Evolutionary conservation across 2,888 invertebrate genomes (phyloP).

Genomic region (Caenorhabditis imperialis): DNA sequence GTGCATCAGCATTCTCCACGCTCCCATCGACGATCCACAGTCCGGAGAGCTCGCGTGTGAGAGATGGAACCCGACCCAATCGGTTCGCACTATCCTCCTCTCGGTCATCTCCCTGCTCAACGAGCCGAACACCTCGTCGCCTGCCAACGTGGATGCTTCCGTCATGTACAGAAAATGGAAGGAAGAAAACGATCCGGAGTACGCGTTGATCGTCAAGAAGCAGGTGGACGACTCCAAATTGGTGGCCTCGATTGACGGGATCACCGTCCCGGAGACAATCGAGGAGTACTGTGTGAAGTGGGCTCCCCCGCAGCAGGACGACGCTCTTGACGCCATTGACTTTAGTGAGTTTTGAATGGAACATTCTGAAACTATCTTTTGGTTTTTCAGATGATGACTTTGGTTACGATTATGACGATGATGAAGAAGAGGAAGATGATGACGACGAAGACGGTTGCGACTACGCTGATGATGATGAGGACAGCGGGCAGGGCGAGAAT

Average conservation of each 20-base stretch:
- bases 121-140: constrained; percentile 99
- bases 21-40: constrained; percentile 98
- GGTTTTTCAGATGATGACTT: constrained; percentile 59
- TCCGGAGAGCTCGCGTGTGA: constrained; percentile 98
- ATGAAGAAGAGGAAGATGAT: constrained; percentile 64
- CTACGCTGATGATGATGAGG: constrained; percentile 71
- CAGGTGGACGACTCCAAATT: constrained; percentile 94
- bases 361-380: background rate
- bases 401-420: constrained; percentile 59
- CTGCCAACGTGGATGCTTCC: constrained; percentile 99
- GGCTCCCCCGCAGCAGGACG: constrained; percentile 88
- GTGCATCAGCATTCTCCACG: constrained; percentile 98
- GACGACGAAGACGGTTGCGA: constrained; percentile 51
- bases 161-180: constrained; percentile 99
- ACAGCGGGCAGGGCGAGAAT: constrained; percentile 76
- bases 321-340: constrained; percentile 91
- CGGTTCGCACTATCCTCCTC: constrained; percentile 92
- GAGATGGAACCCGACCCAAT: constrained; percentile 99
- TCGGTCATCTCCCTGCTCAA: constrained; percentile 98
- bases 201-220: constrained; percentile 97
- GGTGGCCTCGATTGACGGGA: constrained; percentile 96
- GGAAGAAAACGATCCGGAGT: constrained; percentile 91
- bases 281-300: constrained; percentile 97
- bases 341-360: constrained; percentile 85
- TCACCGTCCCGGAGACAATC: constrained; percentile 94